Evolutionary conservation across 2,113 vertebrate genomes (phyloP).

Genomic region (Dromiciops gliroides): DNA sequence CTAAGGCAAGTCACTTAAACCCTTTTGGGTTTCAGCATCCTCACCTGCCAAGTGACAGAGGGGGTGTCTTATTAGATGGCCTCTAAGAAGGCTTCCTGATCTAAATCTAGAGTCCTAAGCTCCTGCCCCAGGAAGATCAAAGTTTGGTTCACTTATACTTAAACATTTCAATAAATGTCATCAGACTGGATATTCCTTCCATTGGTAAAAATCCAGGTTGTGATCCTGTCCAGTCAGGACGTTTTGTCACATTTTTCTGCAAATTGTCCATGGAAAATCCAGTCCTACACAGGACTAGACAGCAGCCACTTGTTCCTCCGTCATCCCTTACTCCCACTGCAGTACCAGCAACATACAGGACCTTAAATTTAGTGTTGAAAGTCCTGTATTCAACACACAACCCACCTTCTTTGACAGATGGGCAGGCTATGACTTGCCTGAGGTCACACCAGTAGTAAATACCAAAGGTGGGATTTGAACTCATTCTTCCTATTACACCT

Average conservation of each 20-base stretch:
- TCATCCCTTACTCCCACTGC: neutral
- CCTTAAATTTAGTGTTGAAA: neutral
- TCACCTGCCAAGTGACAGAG: neutral
- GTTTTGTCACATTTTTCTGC: neutral
- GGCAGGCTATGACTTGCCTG: neutral
- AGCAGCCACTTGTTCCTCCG: neutral
- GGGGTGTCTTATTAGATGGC: neutral
- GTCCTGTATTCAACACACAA: neutral
- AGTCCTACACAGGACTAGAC: neutral
- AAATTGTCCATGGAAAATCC: neutral
- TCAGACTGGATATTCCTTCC: neutral
- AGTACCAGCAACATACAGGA: neutral
- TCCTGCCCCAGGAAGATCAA: neutral
- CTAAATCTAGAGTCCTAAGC: neutral
- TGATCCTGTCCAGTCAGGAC: neutral
- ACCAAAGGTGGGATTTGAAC: neutral
- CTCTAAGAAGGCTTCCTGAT: neutral
- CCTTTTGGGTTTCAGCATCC: neutral
- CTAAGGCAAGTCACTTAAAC: neutral
- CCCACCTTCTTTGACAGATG: neutral
- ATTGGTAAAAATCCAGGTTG: neutral
- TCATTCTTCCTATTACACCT: neutral
- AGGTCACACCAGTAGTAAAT: neutral
- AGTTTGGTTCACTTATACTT: neutral
- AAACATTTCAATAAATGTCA: neutral